Conservation (phyloP, 2,113 vertebrate genomes). For the Montifringilla adamsi region DNA sequence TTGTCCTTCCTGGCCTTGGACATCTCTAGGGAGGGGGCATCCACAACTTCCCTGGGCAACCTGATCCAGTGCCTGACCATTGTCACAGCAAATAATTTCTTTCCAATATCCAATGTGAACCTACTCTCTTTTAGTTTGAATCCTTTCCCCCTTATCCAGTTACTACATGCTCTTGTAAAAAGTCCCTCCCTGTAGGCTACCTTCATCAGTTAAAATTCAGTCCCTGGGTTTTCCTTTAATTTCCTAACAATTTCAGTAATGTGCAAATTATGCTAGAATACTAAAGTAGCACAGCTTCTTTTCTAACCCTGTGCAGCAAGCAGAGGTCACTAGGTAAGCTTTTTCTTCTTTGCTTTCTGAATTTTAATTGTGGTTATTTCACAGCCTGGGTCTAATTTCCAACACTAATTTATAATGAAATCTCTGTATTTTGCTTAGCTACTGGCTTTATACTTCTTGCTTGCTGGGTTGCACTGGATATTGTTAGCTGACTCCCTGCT, state of each 20-base stretch:
- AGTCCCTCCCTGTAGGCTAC: not conserved
- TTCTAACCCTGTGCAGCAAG: not conserved
- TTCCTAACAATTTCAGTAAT: not conserved
- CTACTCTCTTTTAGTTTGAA: not conserved
- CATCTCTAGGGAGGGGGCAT: not conserved
- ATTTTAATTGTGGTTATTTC: slow-evolving; percentile 54
- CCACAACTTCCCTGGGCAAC: not conserved
- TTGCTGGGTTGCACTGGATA: not conserved
- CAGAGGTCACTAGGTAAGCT: slow-evolving; percentile 39
- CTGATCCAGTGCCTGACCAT: not conserved
- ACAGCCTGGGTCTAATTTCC: slow-evolving; percentile 32
- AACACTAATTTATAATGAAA: slow-evolving; percentile 37
- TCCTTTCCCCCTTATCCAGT: not conserved
- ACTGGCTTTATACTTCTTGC: not conserved
- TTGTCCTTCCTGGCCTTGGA: not conserved
- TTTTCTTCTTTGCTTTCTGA: slow-evolving; percentile 22
- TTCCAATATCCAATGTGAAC: not conserved
- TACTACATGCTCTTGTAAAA: not conserved
- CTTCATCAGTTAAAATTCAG: not conserved
- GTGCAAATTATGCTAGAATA: not conserved
- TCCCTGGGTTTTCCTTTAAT: not conserved
- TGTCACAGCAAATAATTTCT: not conserved
- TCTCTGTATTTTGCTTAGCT: slow-evolving; percentile 33
- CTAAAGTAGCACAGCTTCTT: slow-evolving; percentile 11
- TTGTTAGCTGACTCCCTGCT: slow-evolving; percentile 15